Percentiles rank a stretch among this genome's conserved stretches.
Evolutionary conservation across 1,140 invertebrate species (phyloP).

Genomic region (Macrotrachela quadricornifera): DNA sequence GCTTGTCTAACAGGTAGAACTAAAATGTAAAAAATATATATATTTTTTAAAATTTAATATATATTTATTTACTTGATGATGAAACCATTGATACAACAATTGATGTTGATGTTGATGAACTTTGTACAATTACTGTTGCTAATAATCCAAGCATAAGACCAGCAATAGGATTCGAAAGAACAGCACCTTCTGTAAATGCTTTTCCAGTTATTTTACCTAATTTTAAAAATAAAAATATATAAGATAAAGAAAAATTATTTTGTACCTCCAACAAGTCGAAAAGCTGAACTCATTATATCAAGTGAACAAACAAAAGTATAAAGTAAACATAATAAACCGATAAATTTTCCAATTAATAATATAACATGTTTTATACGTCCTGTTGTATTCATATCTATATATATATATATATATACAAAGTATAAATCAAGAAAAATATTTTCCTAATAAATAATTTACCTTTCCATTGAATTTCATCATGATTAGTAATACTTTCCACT

Average conservation of each 20-base stretch:
- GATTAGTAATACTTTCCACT: no score
- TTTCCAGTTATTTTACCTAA: not conserved
- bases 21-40: not conserved
- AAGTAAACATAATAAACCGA: not conserved
- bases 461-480: no score
- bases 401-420: no score
- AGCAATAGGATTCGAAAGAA: slow-evolving; percentile 36
- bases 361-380: no score
- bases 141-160: slow-evolving; percentile 40
- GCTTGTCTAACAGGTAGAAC: slow-evolving; percentile 29
- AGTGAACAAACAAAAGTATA: slow-evolving; percentile 3
- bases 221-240: not conserved
- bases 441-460: no score
- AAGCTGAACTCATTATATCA: slow-evolving; percentile 1
- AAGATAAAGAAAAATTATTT: not conserved
- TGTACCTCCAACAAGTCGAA: not conserved
- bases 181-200: slow-evolving; percentile 20
- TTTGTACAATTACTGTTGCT: slow-evolving; percentile 41
- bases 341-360: not conserved
- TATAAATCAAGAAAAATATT: no score
- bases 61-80: slow-evolving; percentile 29
- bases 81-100: slow-evolving; percentile 43
- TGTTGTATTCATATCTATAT: no score
- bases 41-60: no score
- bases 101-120: slow-evolving; percentile 40